Evolutionary conservation across 2,113 vertebrate genomes (phyloP).

Genomic region (Girardinichthys multiradiatus): DNA sequence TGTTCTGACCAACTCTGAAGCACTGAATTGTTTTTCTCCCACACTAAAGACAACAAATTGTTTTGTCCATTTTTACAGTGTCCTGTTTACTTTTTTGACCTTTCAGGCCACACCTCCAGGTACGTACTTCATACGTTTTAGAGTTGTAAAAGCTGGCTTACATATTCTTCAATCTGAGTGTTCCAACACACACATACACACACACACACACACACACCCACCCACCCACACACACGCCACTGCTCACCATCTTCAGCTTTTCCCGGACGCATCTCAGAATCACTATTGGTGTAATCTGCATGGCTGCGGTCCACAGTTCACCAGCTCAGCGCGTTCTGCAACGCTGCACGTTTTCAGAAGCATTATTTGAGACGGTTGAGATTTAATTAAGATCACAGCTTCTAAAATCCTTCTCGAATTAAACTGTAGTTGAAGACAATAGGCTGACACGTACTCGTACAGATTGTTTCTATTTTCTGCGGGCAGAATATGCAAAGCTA

Average conservation of each 20-base stretch:
- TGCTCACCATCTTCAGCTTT: slow-evolving; percentile 25
- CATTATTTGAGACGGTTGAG: slow-evolving; percentile 91
- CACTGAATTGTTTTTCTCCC: background rate
- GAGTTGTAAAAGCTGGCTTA: slow-evolving; percentile 19
- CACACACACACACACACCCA: slow-evolving; percentile 16
- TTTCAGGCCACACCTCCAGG: slow-evolving; percentile 51
- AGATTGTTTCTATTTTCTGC: slow-evolving; percentile 89
- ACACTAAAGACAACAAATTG: background rate
- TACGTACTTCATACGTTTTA: slow-evolving; percentile 19
- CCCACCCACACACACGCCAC: background rate
- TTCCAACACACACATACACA: slow-evolving; percentile 8
- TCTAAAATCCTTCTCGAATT: slow-evolving; percentile 93
- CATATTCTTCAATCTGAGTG: slow-evolving; percentile 25
- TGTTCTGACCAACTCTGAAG: background rate
- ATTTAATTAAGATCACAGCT: slow-evolving; percentile 99
- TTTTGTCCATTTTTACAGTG: slow-evolving; percentile 2
- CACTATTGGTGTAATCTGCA: slow-evolving; percentile 14
- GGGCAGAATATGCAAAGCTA: slow-evolving; percentile 86
- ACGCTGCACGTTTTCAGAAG: slow-evolving; percentile 88
- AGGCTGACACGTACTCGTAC: slow-evolving; percentile 84
- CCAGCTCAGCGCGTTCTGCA: slow-evolving; percentile 87
- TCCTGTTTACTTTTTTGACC: slow-evolving; percentile 46
- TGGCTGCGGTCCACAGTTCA: slow-evolving; percentile 75
- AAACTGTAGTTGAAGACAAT: slow-evolving; percentile 91
- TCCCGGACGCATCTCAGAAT: background rate